Evolutionary conservation across 2,888 invertebrate species (phyloP).

Genomic region (Synanthedon tipuliformis): DNA sequence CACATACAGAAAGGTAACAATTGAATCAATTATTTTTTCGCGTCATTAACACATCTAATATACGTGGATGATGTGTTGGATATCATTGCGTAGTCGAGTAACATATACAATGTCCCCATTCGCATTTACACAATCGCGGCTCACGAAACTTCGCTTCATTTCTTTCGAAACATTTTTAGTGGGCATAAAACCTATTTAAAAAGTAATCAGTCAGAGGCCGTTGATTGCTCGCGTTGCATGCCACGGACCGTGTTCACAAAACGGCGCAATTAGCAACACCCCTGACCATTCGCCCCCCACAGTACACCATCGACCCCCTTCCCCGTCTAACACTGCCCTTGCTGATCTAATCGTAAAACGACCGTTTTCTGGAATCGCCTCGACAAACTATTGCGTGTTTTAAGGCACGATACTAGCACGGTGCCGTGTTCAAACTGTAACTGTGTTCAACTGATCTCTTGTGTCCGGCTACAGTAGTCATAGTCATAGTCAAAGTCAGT

Average conservation of each 20-base stretch:
- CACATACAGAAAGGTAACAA: no score
- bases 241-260: conserved; percentile 68
- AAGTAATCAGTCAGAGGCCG: conserved; percentile 68
- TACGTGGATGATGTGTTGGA: no score
- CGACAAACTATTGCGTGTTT: conserved; percentile 63
- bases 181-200: conserved; percentile 69
- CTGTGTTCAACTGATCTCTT: no score
- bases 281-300: conserved; percentile 22
- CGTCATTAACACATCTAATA: no score
- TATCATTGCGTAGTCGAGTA: no score
- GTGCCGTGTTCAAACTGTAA: no score
- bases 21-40: no score
- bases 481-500: no score
- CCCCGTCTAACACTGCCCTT: conserved; percentile 16
- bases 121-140: conserved; percentile 38
- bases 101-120: conserved; percentile 22
- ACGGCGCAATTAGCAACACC: conserved; percentile 68
- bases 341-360: conserved; percentile 68
- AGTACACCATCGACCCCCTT: conserved; percentile 17
- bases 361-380: conserved; percentile 70
- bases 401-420: background rate
- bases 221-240: conserved; percentile 65
- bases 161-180: conserved; percentile 62
- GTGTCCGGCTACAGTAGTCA: no score
- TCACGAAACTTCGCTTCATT: conserved; percentile 49